Base-by-base conservation (phyloP, 2,113 vertebrate species). In the Bombycilla garrulus region DNA sequence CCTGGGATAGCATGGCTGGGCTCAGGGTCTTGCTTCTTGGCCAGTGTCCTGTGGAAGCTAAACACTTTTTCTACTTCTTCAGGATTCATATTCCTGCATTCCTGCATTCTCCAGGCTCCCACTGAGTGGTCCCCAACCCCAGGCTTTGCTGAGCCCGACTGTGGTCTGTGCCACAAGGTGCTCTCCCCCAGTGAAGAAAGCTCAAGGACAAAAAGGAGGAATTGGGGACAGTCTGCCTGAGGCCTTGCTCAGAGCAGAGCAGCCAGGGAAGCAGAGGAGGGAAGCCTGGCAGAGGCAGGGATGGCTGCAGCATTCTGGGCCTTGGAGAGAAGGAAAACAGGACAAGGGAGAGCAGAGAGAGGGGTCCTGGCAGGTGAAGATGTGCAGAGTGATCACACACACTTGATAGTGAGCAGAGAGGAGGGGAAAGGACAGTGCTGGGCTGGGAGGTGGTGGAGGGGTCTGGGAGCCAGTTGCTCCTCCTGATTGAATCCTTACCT, bases 401-500 rank as follows among this genome's bases (percentile, higher is more conserved):
- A 31, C 4, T 5, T 40, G 57, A 31, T 5, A 61, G 6, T 0
- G 2, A 33, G 38, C 31, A 31, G n/a, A 70, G 51, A 47, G 54
- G 33, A 70, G 67, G 42, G 38, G 56, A 78, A 62, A 31, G 47
- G 42, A 42, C 24, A n/a, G 33, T 25, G 44, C 38, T 78, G 76
- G 38, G 18, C 47, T 21, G 42, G 73, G 67, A 81, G 73, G 61
- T 64, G 54, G 10, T 20, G 51, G 25, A 80, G 54, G 35, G 35
- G 2, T 53, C 64, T 53, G 57, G 31, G 57, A 80, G 33, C 28
- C 66, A 62, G 62, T 42, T 53, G 23, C 26, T 77, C 51, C 48
- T 48, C 50, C 9, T 62, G 28, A 42, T 91, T 74, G 19, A 64
- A 45, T 90, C 45, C 72, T 84, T 93, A 94, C 82, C 72, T 94